Conservation (phyloP, 2,113 vertebrate genomes). For the Syngnathus scovelli region DNA sequence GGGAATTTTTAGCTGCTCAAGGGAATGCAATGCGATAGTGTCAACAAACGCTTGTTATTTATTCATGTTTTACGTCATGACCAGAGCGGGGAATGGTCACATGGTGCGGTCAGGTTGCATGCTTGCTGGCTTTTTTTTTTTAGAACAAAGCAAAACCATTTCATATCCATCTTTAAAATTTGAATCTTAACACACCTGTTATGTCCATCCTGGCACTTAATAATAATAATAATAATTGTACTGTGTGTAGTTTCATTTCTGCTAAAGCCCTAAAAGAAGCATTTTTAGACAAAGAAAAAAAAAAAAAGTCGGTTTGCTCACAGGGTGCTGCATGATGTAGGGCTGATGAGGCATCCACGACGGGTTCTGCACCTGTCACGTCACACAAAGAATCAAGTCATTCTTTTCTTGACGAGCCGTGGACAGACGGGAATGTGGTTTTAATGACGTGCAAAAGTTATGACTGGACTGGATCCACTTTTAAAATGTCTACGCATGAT, state of each 20-base stretch:
- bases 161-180: slow-evolving; percentile 56
- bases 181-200: background rate
- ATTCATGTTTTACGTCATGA: slow-evolving; percentile 12
- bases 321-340: slow-evolving; percentile 97
- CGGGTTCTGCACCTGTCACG: slow-evolving; percentile 88
- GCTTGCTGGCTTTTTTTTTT: slow-evolving; percentile 27
- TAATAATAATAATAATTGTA: background rate
- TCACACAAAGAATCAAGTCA: slow-evolving; percentile 30
- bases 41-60: background rate
- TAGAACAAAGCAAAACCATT: slow-evolving; percentile 23
- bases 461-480: background rate
- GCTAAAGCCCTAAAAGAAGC: slow-evolving; percentile 13
- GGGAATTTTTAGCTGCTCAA: background rate
- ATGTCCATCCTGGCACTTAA: background rate
- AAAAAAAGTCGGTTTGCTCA: slow-evolving; percentile 71
- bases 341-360: slow-evolving; percentile 96
- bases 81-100: slow-evolving; percentile 21
- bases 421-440: background rate
- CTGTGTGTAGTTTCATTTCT: slow-evolving; percentile 13
- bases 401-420: slow-evolving; percentile 6
- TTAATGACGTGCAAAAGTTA: background rate
- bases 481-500: background rate
- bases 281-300: background rate
- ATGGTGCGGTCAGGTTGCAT: slow-evolving; percentile 23
- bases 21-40: background rate